Percentiles rank a stretch among this genome's conserved stretches.
phyloP scores from a whole-genome alignment of 2,113 vertebrate genomes.

The Psilopsiagon aymara region DNA sequence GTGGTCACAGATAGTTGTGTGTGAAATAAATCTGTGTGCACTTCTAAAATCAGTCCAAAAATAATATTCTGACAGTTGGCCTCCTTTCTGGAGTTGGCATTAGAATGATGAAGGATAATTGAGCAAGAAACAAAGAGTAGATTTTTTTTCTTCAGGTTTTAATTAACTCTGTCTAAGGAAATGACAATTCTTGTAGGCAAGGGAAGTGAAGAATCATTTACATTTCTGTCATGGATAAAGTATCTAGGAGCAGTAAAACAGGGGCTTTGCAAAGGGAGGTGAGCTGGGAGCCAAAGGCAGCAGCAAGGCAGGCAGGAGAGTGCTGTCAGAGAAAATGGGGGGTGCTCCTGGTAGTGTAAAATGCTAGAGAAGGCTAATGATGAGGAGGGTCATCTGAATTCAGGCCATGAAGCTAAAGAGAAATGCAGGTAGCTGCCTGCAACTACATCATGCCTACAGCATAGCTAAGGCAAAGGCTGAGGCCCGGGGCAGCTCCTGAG shows the following conservation, averaged over 20 bases:
- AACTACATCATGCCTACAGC: too few species aligned
- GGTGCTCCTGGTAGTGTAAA: background rate
- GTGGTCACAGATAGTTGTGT: background rate
- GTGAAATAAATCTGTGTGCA: background rate
- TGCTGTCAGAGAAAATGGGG: accelerated
- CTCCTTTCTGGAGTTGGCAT: background rate
- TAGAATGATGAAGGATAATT: background rate
- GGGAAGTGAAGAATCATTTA: background rate
- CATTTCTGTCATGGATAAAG: background rate
- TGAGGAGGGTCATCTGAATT: background rate
- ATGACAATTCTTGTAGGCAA: background rate
- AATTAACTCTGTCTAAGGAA: background rate
- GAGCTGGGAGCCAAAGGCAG: background rate
- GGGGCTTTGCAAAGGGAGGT: background rate
- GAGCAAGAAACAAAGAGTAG: background rate
- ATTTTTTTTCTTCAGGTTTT: background rate
- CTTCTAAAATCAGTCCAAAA: background rate
- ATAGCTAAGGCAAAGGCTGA: background rate
- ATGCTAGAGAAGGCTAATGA: background rate
- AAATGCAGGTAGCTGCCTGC: background rate
- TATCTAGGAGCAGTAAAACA: background rate
- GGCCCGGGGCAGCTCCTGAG: background rate
- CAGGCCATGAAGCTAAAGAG: background rate
- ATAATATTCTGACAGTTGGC: background rate
- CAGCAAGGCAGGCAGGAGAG: background rate